Evolutionary conservation across 1,140 invertebrate species (phyloP), one percentile per base, ranked within the genome.

Genomic region (Ceratoteleas bidentatus): DNA sequence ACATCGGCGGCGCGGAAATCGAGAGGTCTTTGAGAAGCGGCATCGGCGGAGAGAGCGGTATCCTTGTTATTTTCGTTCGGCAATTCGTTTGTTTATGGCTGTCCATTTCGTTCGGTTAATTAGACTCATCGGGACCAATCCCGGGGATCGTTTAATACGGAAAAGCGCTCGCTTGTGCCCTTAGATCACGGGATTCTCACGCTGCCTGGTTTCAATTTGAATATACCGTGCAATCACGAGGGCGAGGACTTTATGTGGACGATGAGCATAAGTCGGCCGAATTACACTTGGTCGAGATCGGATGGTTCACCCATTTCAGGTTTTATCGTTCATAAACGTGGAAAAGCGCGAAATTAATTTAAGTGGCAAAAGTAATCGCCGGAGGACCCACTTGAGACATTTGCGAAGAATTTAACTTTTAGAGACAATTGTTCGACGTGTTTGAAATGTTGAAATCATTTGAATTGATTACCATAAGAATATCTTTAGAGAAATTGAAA

Each of bases 141-240:
- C 24, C 24, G 24, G 24, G 24, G 4, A 24, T 24, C 24, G 24
- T 24, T 24, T 24, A 24, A 24, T 24, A 24, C 24, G 24, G 24
- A 24, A 24, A 24, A 24, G 24, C 24, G 24, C 7, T 40, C 36
- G 36, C 36, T 40, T 40, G 36, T 40, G 7, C 36, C 76, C 69
- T 34, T 43, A 88, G 87, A 88, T 47, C 78, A 84, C 53, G 87
- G 88, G 62, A 81, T 88, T 11, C 58, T 88, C 57, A 85, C 87
- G 3, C 60, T 88, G 14, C 86, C 88, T 33, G 88, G 88, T 14
- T 82, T 80, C 52, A 87, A 87, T 82, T 76, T 89, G 8, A 86
- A 87, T 50, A 62, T 89, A 62, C 88, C 87, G 0, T 89, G 87
- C 36, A 88, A 85, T 83, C 81, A 76, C 49, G 85, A 88, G 8